Percentiles rank a stretch among this genome's conserved stretches.
phyloP scores from a whole-genome alignment of 1,140 invertebrate species.

The Aphidius gifuensis region DNA sequence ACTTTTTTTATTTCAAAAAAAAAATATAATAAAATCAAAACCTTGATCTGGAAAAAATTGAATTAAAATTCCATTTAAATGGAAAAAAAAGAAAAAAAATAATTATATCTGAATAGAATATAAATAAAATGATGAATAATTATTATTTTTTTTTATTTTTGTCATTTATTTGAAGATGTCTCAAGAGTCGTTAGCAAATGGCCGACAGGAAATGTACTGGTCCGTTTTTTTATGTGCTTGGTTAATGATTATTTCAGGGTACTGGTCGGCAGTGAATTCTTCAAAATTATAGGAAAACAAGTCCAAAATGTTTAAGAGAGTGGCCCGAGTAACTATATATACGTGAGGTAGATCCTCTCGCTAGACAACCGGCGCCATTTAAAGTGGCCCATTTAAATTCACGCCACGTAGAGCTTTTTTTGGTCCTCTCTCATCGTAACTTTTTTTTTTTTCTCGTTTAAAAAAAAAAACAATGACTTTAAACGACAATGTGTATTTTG shows the following conservation, averaged over 20 bases:
- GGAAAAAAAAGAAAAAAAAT: too few relatives aligned
- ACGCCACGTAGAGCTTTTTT: constrained; percentile 33
- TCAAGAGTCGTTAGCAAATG: too few relatives aligned
- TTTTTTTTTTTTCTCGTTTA: constrained; percentile 16
- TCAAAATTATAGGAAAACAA: constrained; percentile 4
- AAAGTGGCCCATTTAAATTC: constrained; percentile 48
- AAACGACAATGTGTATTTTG: constrained; percentile 6
- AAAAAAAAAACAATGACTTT: background rate
- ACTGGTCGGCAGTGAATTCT: background rate
- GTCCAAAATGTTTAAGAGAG: constrained; percentile 2
- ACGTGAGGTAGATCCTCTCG: constrained; percentile 44
- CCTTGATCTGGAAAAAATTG: too few relatives aligned
- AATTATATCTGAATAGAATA: too few relatives aligned
- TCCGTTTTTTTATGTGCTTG: background rate
- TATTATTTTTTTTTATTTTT: too few relatives aligned
- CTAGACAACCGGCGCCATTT: constrained; percentile 47
- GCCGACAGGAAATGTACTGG: too few relatives aligned
- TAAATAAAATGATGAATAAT: too few relatives aligned
- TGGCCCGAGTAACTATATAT: constrained; percentile 17
- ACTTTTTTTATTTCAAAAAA: too few relatives aligned
- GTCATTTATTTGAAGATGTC: too few relatives aligned
- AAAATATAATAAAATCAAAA: too few relatives aligned
- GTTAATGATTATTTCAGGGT: background rate
- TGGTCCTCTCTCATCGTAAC: constrained; percentile 17
- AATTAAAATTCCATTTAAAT: too few relatives aligned